Evolutionary conservation across 2,113 vertebrate species (phyloP).

Genomic region (Calypte anna): DNA sequence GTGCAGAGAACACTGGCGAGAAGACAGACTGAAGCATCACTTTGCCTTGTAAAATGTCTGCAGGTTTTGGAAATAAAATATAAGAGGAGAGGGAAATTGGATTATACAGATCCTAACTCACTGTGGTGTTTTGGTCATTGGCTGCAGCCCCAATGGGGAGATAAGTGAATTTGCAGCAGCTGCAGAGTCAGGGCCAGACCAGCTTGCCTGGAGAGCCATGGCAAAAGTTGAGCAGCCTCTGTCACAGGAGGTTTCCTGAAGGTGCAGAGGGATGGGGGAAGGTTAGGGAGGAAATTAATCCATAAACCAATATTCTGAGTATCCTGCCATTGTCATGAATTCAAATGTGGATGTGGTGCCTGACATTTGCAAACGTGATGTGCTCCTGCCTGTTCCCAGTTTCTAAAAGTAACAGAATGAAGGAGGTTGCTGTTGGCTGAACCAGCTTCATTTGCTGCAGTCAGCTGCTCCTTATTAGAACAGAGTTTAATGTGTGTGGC

Average conservation of each 20-base stretch:
- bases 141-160: background rate
- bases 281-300: conserved; percentile 16
- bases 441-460: conserved; percentile 33
- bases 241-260: conserved; percentile 43
- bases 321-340: background rate
- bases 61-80: conserved; percentile 19
- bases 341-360: background rate
- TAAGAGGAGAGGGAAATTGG: background rate
- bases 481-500: conserved; percentile 34
- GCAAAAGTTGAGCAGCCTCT: conserved; percentile 18
- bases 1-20: conserved; percentile 13
- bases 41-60: background rate
- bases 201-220: conserved; percentile 1
- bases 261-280: background rate
- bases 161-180: conserved; percentile 61
- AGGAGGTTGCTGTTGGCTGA: background rate
- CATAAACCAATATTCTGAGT: background rate
- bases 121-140: conserved; percentile 61
- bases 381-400: background rate
- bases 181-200: conserved; percentile 32
- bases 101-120: conserved; percentile 34
- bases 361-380: background rate
- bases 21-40: conserved; percentile 4
- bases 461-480: conserved; percentile 55
- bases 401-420: background rate